Percentiles rank a stretch among this genome's conserved stretches.
phyloP scores from a whole-genome alignment of 2,113 vertebrate species.

The Bothrops jararaca region DNA sequence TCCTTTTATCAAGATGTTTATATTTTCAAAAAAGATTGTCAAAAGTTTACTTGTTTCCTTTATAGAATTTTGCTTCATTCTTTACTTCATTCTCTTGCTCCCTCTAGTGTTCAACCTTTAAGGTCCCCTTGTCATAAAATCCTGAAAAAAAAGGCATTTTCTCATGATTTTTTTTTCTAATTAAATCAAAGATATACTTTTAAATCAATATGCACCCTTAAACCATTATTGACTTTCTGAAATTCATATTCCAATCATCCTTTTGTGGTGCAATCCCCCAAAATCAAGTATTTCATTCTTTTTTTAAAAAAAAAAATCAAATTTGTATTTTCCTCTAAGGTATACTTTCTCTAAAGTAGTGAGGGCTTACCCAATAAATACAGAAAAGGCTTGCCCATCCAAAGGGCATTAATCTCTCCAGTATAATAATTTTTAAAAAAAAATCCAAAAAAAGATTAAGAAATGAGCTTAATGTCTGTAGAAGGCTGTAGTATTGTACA shows the following conservation, averaged over 20 bases:
- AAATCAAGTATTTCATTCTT: neutral
- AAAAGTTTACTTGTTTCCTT: neutral
- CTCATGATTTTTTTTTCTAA: neutral
- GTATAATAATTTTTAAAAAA: neutral
- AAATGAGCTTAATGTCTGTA: neutral
- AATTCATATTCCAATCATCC: neutral
- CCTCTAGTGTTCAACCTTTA: neutral
- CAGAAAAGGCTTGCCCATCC: neutral
- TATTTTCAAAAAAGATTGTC: neutral
- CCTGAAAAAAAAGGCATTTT: neutral
- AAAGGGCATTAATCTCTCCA: neutral
- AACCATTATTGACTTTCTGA: neutral
- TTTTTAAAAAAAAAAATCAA: neutral
- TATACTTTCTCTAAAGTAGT: neutral
- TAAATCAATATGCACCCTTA: neutral
- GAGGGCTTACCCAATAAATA: neutral
- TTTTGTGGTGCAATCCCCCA: neutral
- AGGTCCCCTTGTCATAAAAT: neutral
- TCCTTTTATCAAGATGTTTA: neutral
- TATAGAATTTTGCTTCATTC: neutral
- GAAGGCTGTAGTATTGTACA: neutral
- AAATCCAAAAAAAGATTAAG: neutral
- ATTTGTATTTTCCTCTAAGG: neutral
- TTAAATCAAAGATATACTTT: neutral
- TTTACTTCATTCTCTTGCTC: neutral